Conservation (phyloP, 2,113 vertebrate species). For the Bostrychus sinensis region DNA sequence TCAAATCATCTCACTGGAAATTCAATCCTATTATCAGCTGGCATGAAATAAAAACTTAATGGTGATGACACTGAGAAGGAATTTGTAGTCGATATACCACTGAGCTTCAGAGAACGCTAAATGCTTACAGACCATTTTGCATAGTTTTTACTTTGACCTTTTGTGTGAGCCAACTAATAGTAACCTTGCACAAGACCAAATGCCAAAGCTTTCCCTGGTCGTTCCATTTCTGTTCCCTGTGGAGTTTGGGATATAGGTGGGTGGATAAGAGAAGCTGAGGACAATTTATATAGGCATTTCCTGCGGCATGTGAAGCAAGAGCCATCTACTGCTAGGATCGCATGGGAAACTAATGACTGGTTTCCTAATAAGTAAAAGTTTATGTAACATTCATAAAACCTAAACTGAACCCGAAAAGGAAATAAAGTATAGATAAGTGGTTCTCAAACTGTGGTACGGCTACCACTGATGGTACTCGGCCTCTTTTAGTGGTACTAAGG, state of each 20-base stretch:
- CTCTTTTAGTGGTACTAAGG: neutral
- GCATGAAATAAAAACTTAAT: neutral
- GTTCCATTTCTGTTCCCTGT: slow-evolving; percentile 16
- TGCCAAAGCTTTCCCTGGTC: slow-evolving; percentile 25
- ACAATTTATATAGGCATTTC: slow-evolving; percentile 49
- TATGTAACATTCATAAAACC: slow-evolving; percentile 4
- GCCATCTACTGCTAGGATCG: neutral
- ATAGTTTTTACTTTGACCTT: slow-evolving; percentile 1
- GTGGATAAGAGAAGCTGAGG: slow-evolving; percentile 29
- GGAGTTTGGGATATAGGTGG: slow-evolving; percentile 31
- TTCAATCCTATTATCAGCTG: neutral
- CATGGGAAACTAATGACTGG: slow-evolving; percentile 21
- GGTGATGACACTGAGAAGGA: neutral
- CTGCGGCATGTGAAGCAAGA: slow-evolving; percentile 27
- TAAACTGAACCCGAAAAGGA: slow-evolving; percentile 10
- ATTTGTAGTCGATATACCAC: neutral
- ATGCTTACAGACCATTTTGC: neutral
- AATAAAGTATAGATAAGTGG: slow-evolving; percentile 1
- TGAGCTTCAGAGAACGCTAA: neutral
- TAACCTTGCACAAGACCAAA: slow-evolving; percentile 11
- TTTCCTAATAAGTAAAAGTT: neutral
- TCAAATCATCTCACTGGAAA: slow-evolving; percentile 30
- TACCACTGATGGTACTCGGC: no score
- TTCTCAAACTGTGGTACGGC: no score
- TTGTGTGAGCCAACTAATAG: neutral